Base-by-base conservation (phyloP, 2,888 invertebrate genomes). In the Scaptomyza reducta region DNA sequence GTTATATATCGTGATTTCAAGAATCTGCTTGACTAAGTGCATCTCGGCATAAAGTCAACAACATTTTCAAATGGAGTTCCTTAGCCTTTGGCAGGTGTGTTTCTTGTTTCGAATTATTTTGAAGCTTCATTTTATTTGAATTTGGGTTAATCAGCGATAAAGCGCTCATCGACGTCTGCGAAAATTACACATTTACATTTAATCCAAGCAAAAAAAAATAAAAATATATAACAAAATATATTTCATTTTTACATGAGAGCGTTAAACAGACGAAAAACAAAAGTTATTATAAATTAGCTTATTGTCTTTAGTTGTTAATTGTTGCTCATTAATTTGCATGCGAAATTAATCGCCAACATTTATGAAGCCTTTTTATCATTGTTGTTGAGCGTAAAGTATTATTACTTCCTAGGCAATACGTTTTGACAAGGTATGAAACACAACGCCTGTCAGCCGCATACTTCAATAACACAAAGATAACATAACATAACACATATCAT, bases 91-190 rank as follows among this genome's bases (percentile, higher is more conserved):
- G 45, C 57, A 64, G n/a, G 33, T n/a, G 42, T 22, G 22, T 22
- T 22, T 22, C 5, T 22, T 22, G 22, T 22, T 22, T 22, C 5
- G 22, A 22, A 22, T 2, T 22, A 22, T 58, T 44, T 53, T 58
- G 60, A 47, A 53, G 40, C 29, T 53, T 41, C 41, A 66, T 47
- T 68, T 80, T 66, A 66, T 56, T 77, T 70, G 66, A 74, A 84
- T 84, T 84, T 80, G 81, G 84, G 75, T 77, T 84, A 87, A 87
- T 84, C 81, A 80, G 75, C 85, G 75, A 81, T 81, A 80, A 81
- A 81, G 85, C 75, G 81, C 87, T 67, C 80, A 80, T 70, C 79
- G 80, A 77, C 64, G 63, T 62, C 66, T 68, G 74, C 70, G 61
- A 80, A 80, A 77, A 60, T 60, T 35, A 70, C 44, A 65, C 57